Conservation (phyloP, 2,888 invertebrate genomes). For the Marasmarcha lunaedactyla region DNA sequence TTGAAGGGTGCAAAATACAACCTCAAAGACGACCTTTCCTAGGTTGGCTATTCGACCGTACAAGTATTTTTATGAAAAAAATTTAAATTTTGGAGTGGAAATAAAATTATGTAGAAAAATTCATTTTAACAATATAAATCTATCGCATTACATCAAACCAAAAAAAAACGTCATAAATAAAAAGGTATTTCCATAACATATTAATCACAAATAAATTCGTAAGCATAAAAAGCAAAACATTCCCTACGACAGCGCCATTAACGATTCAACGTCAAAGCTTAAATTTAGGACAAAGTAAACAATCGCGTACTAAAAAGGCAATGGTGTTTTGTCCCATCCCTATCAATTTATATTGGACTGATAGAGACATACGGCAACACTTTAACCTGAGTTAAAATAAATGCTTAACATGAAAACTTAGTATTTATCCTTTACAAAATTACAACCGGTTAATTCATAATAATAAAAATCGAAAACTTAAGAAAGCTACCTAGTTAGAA, state of each 20-base stretch:
- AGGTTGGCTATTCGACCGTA: too few species aligned
- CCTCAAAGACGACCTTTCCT: too few species aligned
- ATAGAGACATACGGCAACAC: too few species aligned
- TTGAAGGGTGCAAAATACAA: too few species aligned
- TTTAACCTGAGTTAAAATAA: too few species aligned
- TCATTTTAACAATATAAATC: not conserved
- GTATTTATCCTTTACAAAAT: too few species aligned
- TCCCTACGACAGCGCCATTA: not conserved
- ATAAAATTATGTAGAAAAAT: too few species aligned
- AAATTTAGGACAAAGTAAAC: not conserved
- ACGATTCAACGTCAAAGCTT: not conserved
- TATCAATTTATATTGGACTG: too few species aligned
- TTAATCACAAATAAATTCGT: not conserved
- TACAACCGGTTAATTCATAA: too few species aligned
- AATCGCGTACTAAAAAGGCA: not conserved
- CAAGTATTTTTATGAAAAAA: not conserved
- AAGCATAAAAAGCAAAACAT: not conserved
- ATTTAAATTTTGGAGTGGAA: not conserved
- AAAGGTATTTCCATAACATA: not conserved
- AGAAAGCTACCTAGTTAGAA: too few species aligned
- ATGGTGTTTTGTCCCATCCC: too few species aligned
- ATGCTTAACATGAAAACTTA: too few species aligned
- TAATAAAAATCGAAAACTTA: constrained; percentile 16
- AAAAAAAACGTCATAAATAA: constrained; percentile 4
- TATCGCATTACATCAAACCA: constrained; percentile 1